Evolutionary conservation across 2,797 vertebrate genomes (phyloP).

Genomic region (Darevskia mixta): DNA sequence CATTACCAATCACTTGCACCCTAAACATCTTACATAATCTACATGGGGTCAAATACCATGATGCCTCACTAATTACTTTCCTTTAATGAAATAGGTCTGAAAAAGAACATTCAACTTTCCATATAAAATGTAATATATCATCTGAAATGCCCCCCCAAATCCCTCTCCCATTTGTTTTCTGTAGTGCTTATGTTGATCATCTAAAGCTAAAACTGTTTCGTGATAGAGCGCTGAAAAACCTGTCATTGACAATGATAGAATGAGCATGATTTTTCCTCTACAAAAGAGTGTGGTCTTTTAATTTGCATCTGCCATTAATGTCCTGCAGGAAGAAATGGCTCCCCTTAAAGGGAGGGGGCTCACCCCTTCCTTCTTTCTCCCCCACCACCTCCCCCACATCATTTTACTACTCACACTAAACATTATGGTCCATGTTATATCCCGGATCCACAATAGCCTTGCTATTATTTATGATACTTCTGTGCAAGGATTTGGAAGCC

Average conservation of each 20-base stretch:
- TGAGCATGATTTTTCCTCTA: neutral
- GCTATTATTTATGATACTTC: conserved; percentile 34
- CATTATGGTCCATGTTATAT: conserved; percentile 3
- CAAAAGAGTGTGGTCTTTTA: neutral
- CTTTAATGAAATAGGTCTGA: conserved; percentile 1
- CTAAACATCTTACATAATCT: neutral
- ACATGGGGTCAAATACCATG: neutral
- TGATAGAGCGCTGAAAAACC: neutral
- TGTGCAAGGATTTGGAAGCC: neutral
- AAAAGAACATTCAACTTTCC: conserved; percentile 10
- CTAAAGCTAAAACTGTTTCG: neutral
- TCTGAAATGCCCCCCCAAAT: neutral
- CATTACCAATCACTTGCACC: neutral
- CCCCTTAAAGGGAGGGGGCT: neutral
- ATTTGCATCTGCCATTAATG: conserved; percentile 8
- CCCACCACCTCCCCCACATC: neutral
- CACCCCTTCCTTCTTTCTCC: neutral
- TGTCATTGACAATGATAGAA: neutral
- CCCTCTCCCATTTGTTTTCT: neutral
- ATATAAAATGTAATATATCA: conserved; percentile 16
- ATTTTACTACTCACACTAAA: conserved; percentile 20
- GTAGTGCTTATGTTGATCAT: neutral
- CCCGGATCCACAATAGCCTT: neutral
- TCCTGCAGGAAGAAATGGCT: neutral
- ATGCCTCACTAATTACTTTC: conserved; percentile 11